These are phyloP conservation scores for Proteles cristata DNA, from an alignment of 2,113 vertebrate species.

Conservation along the genomic window DNA sequence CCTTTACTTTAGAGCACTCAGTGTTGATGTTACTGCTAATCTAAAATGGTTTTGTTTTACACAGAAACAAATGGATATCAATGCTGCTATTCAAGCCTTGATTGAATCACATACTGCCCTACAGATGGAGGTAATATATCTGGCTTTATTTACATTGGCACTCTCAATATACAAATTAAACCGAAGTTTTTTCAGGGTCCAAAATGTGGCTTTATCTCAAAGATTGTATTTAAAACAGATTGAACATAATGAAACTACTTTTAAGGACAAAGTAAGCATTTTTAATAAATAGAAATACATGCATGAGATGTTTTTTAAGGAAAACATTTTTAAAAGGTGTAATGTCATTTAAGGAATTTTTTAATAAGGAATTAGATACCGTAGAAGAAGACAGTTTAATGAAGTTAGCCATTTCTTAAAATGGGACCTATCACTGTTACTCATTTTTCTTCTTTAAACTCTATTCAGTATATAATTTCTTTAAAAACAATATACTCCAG, in stretches of 20 bases:
- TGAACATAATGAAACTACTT: slow-evolving; percentile 38
- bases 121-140: slow-evolving; percentile 91
- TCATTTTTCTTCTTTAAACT: slow-evolving; percentile 63
- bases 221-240: slow-evolving; percentile 72
- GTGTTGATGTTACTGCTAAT: slow-evolving; percentile 69
- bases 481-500: background rate
- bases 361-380: background rate
- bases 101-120: slow-evolving; percentile 88
- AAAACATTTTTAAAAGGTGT: slow-evolving; percentile 13
- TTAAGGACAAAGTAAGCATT: slow-evolving; percentile 45
- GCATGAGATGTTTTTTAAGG: slow-evolving; percentile 33
- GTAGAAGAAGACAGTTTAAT: background rate
- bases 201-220: slow-evolving; percentile 61
- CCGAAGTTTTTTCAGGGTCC: slow-evolving; percentile 19
- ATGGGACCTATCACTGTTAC: background rate
- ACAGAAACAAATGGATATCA: slow-evolving; percentile 91
- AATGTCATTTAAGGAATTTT: slow-evolving; percentile 54
- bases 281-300: slow-evolving; percentile 61
- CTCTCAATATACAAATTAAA: slow-evolving; percentile 54
- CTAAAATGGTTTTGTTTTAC: slow-evolving; percentile 76
- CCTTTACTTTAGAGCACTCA: slow-evolving; percentile 52
- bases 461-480: background rate
- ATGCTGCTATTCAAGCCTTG: slow-evolving; percentile 88
- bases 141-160: slow-evolving; percentile 72
- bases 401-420: slow-evolving; percentile 35